Evolutionary conservation across 2,113 vertebrate species (phyloP), one percentile per base, ranked within the genome.

Genomic region (Xenopus borealis): DNA sequence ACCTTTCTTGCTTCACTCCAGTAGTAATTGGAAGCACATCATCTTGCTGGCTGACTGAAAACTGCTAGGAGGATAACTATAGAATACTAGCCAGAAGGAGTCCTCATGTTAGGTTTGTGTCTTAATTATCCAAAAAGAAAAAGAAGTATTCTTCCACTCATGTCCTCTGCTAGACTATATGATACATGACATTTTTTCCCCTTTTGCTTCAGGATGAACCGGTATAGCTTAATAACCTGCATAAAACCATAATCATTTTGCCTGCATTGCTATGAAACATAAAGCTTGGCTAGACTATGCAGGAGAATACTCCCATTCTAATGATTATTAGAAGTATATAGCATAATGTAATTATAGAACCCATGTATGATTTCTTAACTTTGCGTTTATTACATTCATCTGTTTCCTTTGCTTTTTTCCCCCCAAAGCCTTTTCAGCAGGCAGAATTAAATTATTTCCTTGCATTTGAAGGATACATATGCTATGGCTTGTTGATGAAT

Each of bases 131-230:
- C n/a, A 27, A 33, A 27, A 11, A 12, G 44, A 66, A 61, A 65
- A n/a, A 64, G 7, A 10, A 14, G 23, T 74, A 59, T 64, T 74
- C 63, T 14, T 12, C 9, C 7, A 4, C 16, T 68, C 17, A 68
- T 47, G 72, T 68, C 72, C 62, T 68, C 40, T 23, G 13, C 33
- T 74, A 13, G 14, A 19, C 18, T 66, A 50, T 20, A 17, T 33
- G 45, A 44, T 57, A 62, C 57, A 40, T 40, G 33, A 40, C 33
- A 40, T 9, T 7, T 40, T 40, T 52, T 45, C 1, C 67, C 46
- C 33, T 46, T n/a, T 7, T 19, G n/a, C 46, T 20, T 5, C 7
- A 6, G 17, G 20, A 65, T 9, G 16, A 19, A 13, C 10, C 19
- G 18, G 27, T 61, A 19, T 17, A 17, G n/a, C 20, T 17, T 50